Base-by-base conservation (phyloP, 1,140 invertebrate species). In the Lordiphosa mommai region DNA sequence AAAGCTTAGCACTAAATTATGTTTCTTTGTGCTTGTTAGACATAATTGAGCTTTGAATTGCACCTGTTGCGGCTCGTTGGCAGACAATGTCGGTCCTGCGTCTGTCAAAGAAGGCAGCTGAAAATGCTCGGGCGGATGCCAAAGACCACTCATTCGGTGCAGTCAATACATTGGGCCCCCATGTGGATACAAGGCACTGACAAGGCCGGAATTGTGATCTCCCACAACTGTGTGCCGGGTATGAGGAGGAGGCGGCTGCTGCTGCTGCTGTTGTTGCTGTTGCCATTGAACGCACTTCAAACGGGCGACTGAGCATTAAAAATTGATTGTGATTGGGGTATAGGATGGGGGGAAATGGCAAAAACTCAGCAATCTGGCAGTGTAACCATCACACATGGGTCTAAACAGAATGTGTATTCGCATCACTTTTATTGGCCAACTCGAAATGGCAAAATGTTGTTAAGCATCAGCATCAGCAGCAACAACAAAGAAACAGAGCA, bases 361-460 rank as follows among this genome's bases (percentile, higher is more conserved):
- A 67, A 34, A 14, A 51, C 46, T 36, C 32, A 46, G 49, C n/a
- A 14, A 43, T 40, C 23, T 17, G 8, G 37, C 32, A 33, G 32
- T 32, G 29, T 7, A 16, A 44, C 16, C 49, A 23, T 33, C 50
- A 58, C 16, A 9, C 33, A 58, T 16, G 27, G 10, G n/a, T 13
- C 37, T 10, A 38, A 23, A 41, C 53, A 55, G 33, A 47, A 67
- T 56, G 51, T 41, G 36, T 47, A 60, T 72, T 63, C 61, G 74
- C 70, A 70, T 52, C 55, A 68, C 34, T 68, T 67, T 60, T 68
- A 68, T 68, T 68, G 68, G 53, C 55, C 53, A 60, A 61, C 60
- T 61, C 36, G 50, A 77, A 68, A 65, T 71, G 72, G 48, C 56
- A 65, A 79, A 80, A 69, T 58, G 60, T 48, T 72, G 68, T 61